Evolutionary conservation across 2,888 invertebrate species (phyloP), one percentile per base, ranked within the genome.

Genomic region (Clusia tigrina): DNA sequence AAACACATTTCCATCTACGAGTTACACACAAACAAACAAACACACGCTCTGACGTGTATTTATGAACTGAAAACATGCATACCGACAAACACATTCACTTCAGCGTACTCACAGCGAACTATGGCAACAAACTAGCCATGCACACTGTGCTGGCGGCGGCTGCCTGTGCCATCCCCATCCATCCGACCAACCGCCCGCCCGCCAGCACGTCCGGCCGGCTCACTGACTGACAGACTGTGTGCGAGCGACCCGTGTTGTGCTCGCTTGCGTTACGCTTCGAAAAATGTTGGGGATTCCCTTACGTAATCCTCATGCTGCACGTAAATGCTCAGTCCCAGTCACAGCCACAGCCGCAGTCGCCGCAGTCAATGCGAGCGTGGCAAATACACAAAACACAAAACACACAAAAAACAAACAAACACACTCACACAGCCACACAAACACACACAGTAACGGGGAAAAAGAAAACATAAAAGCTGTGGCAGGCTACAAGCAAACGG

Each of bases 231-330:
- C 2, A 6, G 2, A 46, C 12, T 42, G 12, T 2, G 1, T 2
- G 9, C 32, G 24, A 57, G 26, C 48, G 32, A 9, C 12, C 32
- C 32, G 32, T 9, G 32, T 32, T 32, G 12, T 9, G 32, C n/a
- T n/a, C n/a, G n/a, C n/a, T 32, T 68, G 72, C 68, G 71, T 69
- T 67, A 71, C 70, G 54, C 55, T 58, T 62, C 38, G 63, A 71
- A 74, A 64, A 74, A 77, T 77, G 77, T 73, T 79, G 79, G 79
- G 79, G 79, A 79, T 79, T 79, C 79, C 79, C 79, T 79, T 79
- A 79, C 78, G 79, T 78, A 79, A 79, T 78, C 71, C 72, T 71
- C 74, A 71, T 73, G 70, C 75, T 63, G 71, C 38, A 63, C 5
- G 37, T 42, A 48, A 24, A 55, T 48, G 55, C 46, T 56, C 32